Evolutionary conservation across 2,797 vertebrate genomes (phyloP), one percentile per base, ranked within the genome.

Genomic region (Sebastes minor): DNA sequence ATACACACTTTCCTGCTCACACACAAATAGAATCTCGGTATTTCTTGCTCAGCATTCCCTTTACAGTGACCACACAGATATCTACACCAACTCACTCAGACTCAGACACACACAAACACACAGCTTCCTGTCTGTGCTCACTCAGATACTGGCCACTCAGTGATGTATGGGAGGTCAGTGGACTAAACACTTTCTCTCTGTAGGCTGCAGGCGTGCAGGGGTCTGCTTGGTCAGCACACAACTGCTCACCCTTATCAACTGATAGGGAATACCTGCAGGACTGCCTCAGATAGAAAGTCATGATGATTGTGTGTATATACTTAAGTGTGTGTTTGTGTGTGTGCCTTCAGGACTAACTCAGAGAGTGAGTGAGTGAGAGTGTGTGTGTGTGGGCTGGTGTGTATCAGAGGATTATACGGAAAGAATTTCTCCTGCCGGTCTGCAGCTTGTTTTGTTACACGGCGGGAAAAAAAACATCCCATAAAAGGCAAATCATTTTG

Each of bases 221-320:
- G 23, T 84, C 76, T 87, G 88, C 85, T 83, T 83, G 84, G 72
- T 88, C 88, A 91, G 85, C 88, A 86, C 71, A 85, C 80, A 81
- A 74, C 71, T 25, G 62, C 52, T 84, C 75, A 38, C 8, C n/a
- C 75, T 85, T 89, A 85, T 87, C 83, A 86, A 84, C 71, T 88
- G 42, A 86, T 61, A 76, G 66, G 69, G 76, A 80, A 86, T 86
- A 88, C 83, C 80, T 79, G 79, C 86, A 85, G 82, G 63, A 80
- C 64, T 22, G 69, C 42, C 83, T 78, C 63, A 18, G 59, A 74
- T 56, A 65, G 30, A 83, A 74, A 82, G 61, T 53, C 8, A 2
- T 33, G 69, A 70, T 66, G 67, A 28, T 27, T 57, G 61, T 71
- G 71, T 59, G 25, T 16, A 8, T 67, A 3, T 12, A 35, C 30